These are phyloP conservation scores for Drosophila siamana DNA, from an alignment of 2,888 invertebrate genomes.

Conservation along the genomic window DNA sequence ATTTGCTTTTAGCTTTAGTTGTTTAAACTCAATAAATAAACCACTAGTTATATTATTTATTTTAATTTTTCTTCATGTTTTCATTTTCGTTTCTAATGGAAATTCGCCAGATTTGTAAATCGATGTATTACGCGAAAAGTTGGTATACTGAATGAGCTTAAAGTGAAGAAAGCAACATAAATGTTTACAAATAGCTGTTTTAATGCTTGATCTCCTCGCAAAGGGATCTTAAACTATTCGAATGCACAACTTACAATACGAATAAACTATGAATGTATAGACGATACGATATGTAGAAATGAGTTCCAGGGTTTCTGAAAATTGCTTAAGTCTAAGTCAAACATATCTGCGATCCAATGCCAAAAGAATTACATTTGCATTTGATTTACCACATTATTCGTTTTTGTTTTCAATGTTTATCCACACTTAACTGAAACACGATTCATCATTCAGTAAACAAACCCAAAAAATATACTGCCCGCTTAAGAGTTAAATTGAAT, in stretches of 20 bases:
- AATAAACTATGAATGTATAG: slow-evolving; percentile 14
- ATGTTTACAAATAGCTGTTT: slow-evolving; percentile 41
- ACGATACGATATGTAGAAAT: slow-evolving; percentile 25
- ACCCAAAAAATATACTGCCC: slow-evolving; percentile 45
- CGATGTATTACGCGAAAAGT: slow-evolving; percentile 3
- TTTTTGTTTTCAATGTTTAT: neutral
- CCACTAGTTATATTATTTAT: slow-evolving; percentile 51
- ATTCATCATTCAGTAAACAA: slow-evolving; percentile 10
- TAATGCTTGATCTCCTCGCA: slow-evolving; percentile 34
- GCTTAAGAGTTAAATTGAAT: slow-evolving; percentile 17
- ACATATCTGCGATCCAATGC: slow-evolving; percentile 64
- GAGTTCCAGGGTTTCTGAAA: slow-evolving; percentile 48
- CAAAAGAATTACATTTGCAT: slow-evolving; percentile 29
- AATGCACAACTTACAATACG: slow-evolving; percentile 23
- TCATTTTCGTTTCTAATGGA: neutral
- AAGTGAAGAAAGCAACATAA: slow-evolving; percentile 10
- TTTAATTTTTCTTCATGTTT: slow-evolving; percentile 32
- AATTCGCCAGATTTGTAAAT: neutral
- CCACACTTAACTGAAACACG: neutral
- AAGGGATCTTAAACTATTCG: slow-evolving; percentile 16
- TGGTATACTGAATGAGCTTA: slow-evolving; percentile 31
- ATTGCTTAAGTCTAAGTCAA: slow-evolving; percentile 50
- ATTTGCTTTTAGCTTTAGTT: slow-evolving; percentile 77
- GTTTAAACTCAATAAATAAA: slow-evolving; percentile 66
- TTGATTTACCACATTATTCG: slow-evolving; percentile 8